phyloP scores from a whole-genome alignment of 2,888 invertebrate species.

The Oegoconia quadripuncta region DNA sequence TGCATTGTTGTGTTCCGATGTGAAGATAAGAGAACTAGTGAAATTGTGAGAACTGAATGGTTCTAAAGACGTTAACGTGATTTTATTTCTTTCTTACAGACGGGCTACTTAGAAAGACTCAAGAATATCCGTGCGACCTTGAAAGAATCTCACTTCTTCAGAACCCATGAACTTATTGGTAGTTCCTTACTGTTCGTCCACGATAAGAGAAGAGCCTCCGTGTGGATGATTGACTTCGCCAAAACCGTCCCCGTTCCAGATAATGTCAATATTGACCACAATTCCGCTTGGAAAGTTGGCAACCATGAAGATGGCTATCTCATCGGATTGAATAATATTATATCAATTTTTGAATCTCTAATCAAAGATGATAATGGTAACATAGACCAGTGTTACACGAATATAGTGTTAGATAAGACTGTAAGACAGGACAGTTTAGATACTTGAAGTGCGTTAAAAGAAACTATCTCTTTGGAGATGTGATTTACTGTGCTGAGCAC shows the following conservation, averaged over 20 bases:
- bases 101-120: slow-evolving; percentile 90
- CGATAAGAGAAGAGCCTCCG: slow-evolving; percentile 91
- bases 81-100: slow-evolving; percentile 74
- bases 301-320: slow-evolving; percentile 98
- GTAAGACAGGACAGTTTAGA: slow-evolving; percentile 61
- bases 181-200: slow-evolving; percentile 97
- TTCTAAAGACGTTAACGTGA: too few species aligned
- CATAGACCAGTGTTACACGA: slow-evolving; percentile 54
- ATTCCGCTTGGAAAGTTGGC: slow-evolving; percentile 93
- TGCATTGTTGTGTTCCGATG: too few species aligned
- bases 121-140: slow-evolving; percentile 90
- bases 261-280: slow-evolving; percentile 86
- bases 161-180: slow-evolving; percentile 95
- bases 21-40: too few species aligned
- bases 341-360: slow-evolving; percentile 88
- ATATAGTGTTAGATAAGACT: slow-evolving; percentile 38
- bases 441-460: slow-evolving; percentile 50
- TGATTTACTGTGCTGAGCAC: slow-evolving; percentile 33
- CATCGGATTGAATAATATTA: slow-evolving; percentile 93
- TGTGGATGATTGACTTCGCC: slow-evolving; percentile 99
- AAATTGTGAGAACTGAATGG: too few species aligned
- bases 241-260: slow-evolving; percentile 92
- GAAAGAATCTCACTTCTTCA: slow-evolving; percentile 93
- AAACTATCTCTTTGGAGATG: slow-evolving; percentile 36
- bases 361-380: slow-evolving; percentile 67